These are phyloP conservation scores for Neopipo cinnamomea DNA, from an alignment of 2,113 vertebrate species.

Conservation along the genomic window DNA sequence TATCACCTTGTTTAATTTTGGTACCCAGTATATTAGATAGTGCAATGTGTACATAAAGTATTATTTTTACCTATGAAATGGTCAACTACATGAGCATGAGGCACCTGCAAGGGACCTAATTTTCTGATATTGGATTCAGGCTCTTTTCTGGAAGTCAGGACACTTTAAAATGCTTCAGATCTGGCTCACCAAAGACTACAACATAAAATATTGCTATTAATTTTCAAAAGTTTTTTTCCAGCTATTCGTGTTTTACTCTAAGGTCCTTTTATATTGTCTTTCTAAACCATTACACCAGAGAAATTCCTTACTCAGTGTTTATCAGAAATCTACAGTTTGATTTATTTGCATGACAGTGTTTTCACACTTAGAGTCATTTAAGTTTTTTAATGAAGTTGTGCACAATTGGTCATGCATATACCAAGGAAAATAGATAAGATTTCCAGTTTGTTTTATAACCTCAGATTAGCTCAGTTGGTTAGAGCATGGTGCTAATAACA, in stretches of 20 bases:
- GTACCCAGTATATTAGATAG: neutral
- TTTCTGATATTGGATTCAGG: neutral
- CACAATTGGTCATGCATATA: neutral
- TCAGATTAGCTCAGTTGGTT: neutral
- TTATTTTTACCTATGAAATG: neutral
- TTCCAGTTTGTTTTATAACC: neutral
- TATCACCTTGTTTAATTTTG: neutral
- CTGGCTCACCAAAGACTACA: neutral
- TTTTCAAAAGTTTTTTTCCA: neutral
- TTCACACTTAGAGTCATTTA: neutral
- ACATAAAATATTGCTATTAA: neutral
- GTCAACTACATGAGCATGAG: neutral
- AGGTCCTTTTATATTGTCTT: neutral
- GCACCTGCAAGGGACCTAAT: neutral
- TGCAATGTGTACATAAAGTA: accelerated
- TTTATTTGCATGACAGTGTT: neutral
- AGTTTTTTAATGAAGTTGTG: neutral
- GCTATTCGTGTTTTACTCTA: neutral
- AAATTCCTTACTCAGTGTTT: neutral
- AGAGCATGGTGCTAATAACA: neutral
- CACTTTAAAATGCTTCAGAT: neutral
- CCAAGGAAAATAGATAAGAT: neutral
- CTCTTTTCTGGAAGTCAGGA: neutral
- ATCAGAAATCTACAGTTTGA: neutral
- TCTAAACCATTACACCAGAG: neutral